These are phyloP conservation scores for Acipenser transmontanus DNA, from an alignment of 2,797 vertebrate species.

Conservation along the genomic window DNA sequence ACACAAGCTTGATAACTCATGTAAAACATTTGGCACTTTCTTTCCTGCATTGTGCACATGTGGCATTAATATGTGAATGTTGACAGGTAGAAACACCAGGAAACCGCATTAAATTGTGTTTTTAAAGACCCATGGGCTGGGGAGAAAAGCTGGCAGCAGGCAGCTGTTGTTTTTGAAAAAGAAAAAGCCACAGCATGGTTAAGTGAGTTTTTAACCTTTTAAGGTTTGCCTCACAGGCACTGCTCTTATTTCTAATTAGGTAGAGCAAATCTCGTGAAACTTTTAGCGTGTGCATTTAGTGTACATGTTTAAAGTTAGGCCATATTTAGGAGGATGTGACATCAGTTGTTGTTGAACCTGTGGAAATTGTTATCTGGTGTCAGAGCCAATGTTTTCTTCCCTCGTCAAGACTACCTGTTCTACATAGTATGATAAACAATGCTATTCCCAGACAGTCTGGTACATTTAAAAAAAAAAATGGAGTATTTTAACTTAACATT, in stretches of 20 bases:
- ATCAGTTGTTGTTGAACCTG: too few species aligned
- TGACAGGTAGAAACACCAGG: constrained; percentile 30
- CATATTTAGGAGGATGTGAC: too few species aligned
- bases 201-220: constrained; percentile 14
- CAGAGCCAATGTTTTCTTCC: too few species aligned
- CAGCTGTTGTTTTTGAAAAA: constrained; percentile 25
- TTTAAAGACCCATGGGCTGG: constrained; percentile 21
- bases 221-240: constrained; percentile 11
- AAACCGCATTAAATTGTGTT: constrained; percentile 35
- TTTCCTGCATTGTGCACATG: constrained; percentile 32
- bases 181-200: constrained; percentile 3
- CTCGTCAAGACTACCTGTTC: too few species aligned
- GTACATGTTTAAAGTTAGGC: too few species aligned
- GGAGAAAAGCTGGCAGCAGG: constrained; percentile 15
- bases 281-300: neutral
- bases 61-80: constrained; percentile 41
- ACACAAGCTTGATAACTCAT: constrained; percentile 42
- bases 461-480: constrained; percentile 15
- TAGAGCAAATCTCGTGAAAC: constrained; percentile 12
- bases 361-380: too few species aligned
- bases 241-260: constrained; percentile 4
- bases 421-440: too few species aligned
- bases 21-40: constrained; percentile 42
- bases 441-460: neutral
- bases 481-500: constrained; percentile 39